Percentiles rank a stretch among this genome's conserved stretches.
Conservation (phyloP, 2,888 invertebrate genomes). For the Cabera pusaria region DNA sequence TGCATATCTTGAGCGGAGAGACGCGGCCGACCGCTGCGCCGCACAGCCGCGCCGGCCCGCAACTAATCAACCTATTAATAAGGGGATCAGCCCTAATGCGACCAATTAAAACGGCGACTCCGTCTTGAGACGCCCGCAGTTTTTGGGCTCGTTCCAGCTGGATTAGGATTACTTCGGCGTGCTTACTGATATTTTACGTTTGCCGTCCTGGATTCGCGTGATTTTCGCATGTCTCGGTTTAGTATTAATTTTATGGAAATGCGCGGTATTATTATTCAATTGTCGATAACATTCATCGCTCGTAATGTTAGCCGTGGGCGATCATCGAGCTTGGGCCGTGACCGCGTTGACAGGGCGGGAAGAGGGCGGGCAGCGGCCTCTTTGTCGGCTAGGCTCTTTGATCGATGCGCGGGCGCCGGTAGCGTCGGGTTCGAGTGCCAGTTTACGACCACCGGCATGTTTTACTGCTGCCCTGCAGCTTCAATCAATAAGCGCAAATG, state of each 20-base stretch:
- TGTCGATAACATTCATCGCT: conserved; percentile 66
- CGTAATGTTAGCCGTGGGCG: conserved; percentile 70
- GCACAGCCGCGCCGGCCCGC: conserved; percentile 49
- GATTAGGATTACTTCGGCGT: conserved; percentile 67
- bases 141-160: conserved; percentile 78
- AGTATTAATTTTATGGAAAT: conserved; percentile 65
- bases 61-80: conserved; percentile 82
- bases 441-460: conserved; percentile 74
- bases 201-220: conserved; percentile 36
- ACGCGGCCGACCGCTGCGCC: conserved; percentile 35
- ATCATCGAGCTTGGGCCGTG: conserved; percentile 65
- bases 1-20: conserved; percentile 48
- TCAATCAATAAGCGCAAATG: conserved; percentile 63
- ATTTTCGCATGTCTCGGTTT: conserved; percentile 41
- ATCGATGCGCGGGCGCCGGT: conserved; percentile 72
- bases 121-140: conserved; percentile 77
- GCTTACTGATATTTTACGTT: conserved; percentile 48
- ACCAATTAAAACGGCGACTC: conserved; percentile 79
- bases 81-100: conserved; percentile 75
- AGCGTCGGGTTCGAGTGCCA: conserved; percentile 66
- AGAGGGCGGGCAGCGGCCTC: conserved; percentile 54
- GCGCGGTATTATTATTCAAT: conserved; percentile 64
- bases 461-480: conserved; percentile 69
- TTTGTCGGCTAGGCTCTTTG: conserved; percentile 73
- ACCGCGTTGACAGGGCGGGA: conserved; percentile 75